Base-by-base conservation (phyloP, 2,888 invertebrate species). In the Caenorhabditis zanzibari region DNA sequence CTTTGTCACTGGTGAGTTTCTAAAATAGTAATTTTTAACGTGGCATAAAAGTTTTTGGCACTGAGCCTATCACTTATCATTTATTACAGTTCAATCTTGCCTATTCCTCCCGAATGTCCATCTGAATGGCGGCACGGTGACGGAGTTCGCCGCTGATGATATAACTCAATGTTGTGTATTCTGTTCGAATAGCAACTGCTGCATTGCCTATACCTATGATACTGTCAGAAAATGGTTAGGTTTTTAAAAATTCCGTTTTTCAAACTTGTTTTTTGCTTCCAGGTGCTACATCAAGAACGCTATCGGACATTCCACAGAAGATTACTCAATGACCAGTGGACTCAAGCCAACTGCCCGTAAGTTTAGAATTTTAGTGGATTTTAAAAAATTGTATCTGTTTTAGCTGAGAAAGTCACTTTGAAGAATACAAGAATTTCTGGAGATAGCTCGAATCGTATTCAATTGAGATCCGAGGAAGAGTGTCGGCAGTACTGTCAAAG, bases 251-350 rank as follows among this genome's bases (percentile, higher is more conserved):
- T 54, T 22, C 22, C n/a, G 2, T n/a, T n/a, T n/a, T 49, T n/a
- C 14, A n/a, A 59, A 49, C 44, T 19, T 1, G 12, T 24, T 0
- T 54, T 24, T 10, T 26, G 64, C 74, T 41, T 49, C 19, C 54
- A 86, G 87, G 38, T 91, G 91, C 73, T 91, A 83, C 69, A 79
- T 91, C 76, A 91, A 91, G 69, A 88, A 88, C 28, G 89, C 91
- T 0, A 91, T 91, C 64, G 88, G 89, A 47, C 84, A 88, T 58
- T 90, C 90, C 10, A 83, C 83, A n/a, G 89, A 90, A 49, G 85
- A 87, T 49, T 71, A 59, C 12, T 74, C 79, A 2, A 86, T 87
- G 72, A 89, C 89, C 26, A 90, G 89, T 66, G 91, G 91, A 5
- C 72, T 91, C 19, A 91, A 89, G 68, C 89, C 91, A 9, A 91